Evolutionary conservation across 2,113 vertebrate genomes (phyloP).

Genomic region (Condylura cristata): DNA sequence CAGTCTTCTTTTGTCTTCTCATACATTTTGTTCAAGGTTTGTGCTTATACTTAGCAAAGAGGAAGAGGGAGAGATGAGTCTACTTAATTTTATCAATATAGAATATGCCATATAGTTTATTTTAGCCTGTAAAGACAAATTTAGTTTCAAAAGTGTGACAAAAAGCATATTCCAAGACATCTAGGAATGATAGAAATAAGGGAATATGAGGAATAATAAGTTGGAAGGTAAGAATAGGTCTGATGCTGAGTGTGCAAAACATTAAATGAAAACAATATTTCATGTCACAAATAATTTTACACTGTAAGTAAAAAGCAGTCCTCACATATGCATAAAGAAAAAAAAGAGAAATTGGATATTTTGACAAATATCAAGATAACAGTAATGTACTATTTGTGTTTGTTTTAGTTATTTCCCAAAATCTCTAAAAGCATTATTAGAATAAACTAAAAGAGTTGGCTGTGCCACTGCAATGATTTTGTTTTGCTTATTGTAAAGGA

Average conservation of each 20-base stretch:
- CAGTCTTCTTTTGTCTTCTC: background rate
- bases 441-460: background rate
- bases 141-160: background rate
- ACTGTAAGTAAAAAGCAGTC: background rate
- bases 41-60: background rate
- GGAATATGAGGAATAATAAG: background rate
- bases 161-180: background rate
- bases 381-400: conserved; percentile 45
- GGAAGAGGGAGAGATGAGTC: background rate
- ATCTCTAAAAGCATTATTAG: background rate
- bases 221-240: background rate
- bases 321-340: background rate
- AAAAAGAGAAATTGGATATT: conserved; percentile 19
- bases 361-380: conserved; percentile 47
- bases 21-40: background rate
- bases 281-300: conserved; percentile 15
- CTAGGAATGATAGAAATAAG: background rate
- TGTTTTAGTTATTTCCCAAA: conserved; percentile 44
- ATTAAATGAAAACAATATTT: conserved; percentile 35
- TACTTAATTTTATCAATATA: background rate
- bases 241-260: background rate
- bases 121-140: background rate
- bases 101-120: background rate
- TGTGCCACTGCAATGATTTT: background rate
- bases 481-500: too few species aligned